phyloP scores from a whole-genome alignment of 2,888 invertebrate species.

The Operophtera brumata region DNA sequence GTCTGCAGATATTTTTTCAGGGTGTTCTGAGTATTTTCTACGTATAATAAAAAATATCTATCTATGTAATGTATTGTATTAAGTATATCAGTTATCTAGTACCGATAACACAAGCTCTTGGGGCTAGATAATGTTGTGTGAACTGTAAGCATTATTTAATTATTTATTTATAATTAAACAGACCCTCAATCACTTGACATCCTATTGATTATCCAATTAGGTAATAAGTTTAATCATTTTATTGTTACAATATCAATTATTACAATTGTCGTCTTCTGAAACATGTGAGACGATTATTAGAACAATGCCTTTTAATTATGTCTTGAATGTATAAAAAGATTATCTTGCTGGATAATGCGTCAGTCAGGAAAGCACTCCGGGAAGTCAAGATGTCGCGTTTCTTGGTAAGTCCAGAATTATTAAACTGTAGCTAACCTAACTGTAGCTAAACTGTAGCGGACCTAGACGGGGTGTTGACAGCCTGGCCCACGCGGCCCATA shows the following conservation, averaged over 20 bases:
- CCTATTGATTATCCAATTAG: constrained; percentile 25
- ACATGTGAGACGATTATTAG: constrained; percentile 15
- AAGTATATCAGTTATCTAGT: too few relatives aligned
- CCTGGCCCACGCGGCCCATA: too few relatives aligned
- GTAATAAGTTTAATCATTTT: constrained; percentile 11
- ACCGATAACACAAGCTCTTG: too few relatives aligned
- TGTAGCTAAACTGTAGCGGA: too few relatives aligned
- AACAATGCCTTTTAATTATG: constrained; percentile 2
- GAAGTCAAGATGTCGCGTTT: constrained; percentile 26
- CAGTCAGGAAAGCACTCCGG: constrained; percentile 11
- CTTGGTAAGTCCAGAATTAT: constrained; percentile 22
- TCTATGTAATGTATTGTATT: too few relatives aligned
- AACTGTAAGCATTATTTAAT: background rate
- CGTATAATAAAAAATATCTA: too few relatives aligned
- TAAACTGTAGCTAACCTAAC: background rate
- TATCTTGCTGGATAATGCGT: background rate
- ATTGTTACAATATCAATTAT: constrained; percentile 18
- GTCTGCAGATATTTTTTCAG: too few relatives aligned
- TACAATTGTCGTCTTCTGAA: constrained; percentile 11
- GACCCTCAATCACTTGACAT: constrained; percentile 12
- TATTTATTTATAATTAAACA: constrained; percentile 5
- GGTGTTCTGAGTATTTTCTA: too few relatives aligned
- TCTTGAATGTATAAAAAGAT: constrained; percentile 21
- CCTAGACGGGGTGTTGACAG: too few relatives aligned
- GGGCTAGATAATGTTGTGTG: too few relatives aligned